Conservation (phyloP, 2,113 vertebrate species). For the Spea multiplicata region DNA sequence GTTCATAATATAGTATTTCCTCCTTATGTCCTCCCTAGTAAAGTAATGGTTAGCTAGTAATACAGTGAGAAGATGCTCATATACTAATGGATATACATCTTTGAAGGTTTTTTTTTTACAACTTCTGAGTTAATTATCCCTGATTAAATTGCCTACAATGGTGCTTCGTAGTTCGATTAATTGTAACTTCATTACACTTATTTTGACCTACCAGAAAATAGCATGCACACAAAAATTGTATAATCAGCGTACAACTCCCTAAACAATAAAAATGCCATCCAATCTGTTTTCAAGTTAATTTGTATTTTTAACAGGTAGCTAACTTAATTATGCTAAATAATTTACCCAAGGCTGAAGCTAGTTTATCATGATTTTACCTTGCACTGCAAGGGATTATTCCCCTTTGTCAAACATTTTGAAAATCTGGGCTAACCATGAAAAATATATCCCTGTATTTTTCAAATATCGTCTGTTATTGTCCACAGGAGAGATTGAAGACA, state of each 20-base stretch:
- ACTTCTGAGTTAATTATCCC: conserved; percentile 8
- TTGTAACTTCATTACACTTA: conserved; percentile 28
- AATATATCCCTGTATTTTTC: conserved; percentile 59
- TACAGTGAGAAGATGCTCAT: background rate
- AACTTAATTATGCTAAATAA: conserved; percentile 32
- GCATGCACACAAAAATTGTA: conserved; percentile 24
- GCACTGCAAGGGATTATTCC: background rate
- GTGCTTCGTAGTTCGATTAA: conserved; percentile 35
- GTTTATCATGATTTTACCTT: conserved; percentile 32
- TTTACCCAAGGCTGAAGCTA: conserved; percentile 14
- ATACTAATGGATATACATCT: conserved; percentile 20
- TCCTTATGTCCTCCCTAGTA: too few relatives aligned
- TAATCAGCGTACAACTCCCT: conserved; percentile 22
- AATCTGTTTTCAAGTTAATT: conserved; percentile 28
- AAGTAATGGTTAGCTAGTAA: too few relatives aligned
- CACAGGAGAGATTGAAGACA: too few relatives aligned
- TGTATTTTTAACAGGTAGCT: conserved; percentile 25
- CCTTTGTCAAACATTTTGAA: too few relatives aligned
- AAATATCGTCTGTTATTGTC: too few relatives aligned
- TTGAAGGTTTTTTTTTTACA: conserved; percentile 19
- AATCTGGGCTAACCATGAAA: conserved; percentile 52
- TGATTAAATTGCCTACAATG: conserved; percentile 24
- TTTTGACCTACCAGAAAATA: conserved; percentile 19
- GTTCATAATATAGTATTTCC: too few relatives aligned
- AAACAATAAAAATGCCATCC: conserved; percentile 37